Evolutionary conservation across 64 coral and sea anemone species (phyloP).

Genomic region (Montipora sp.): DNA sequence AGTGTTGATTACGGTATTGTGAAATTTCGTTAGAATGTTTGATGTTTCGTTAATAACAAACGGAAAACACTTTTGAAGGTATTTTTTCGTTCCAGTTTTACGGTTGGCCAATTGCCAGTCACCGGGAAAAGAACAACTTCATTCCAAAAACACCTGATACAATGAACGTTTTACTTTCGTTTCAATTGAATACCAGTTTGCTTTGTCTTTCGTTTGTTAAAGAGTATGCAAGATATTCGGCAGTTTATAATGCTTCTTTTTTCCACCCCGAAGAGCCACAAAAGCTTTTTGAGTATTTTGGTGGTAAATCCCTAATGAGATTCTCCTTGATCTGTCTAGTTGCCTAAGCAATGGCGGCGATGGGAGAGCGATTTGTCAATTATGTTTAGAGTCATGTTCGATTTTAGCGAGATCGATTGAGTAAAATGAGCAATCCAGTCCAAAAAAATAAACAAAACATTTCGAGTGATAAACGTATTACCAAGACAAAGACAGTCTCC

Average conservation of each 20-base stretch:
- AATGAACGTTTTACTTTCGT: neutral
- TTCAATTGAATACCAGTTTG: neutral
- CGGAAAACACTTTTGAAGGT: too few relatives aligned
- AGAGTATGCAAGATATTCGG: neutral
- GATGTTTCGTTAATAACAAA: neutral
- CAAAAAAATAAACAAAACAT: constrained; percentile 8
- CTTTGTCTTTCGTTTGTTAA: neutral
- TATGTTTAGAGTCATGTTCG: neutral
- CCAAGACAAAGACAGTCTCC: neutral
- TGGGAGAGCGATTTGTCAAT: neutral
- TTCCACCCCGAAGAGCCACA: neutral
- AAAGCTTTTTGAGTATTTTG: neutral
- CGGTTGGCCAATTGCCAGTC: neutral
- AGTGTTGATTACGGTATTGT: too few relatives aligned
- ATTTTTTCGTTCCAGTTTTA: constrained; percentile 1
- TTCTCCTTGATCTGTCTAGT: neutral
- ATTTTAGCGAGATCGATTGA: too few relatives aligned
- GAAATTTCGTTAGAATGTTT: neutral
- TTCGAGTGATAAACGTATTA: neutral
- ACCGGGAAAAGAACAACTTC: neutral
- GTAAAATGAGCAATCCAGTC: too few relatives aligned
- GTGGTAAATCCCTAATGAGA: neutral
- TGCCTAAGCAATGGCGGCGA: neutral
- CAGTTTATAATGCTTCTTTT: neutral
- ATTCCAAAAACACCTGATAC: neutral